phyloP scores from a whole-genome alignment of 1,140 invertebrate genomes.

The Lepidurus couesii region DNA sequence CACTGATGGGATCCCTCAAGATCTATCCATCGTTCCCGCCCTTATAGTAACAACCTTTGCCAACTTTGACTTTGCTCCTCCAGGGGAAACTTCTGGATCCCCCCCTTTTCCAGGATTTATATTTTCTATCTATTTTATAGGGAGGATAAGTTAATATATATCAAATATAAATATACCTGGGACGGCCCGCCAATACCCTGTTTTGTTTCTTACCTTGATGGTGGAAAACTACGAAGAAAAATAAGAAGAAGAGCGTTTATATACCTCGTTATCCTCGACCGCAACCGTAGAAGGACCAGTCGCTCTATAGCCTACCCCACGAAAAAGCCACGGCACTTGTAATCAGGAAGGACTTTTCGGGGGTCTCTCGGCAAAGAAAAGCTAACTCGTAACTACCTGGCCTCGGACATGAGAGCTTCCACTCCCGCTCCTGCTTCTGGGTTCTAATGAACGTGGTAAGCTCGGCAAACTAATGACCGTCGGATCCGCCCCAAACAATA shows the following conservation, averaged over 20 bases:
- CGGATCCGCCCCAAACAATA: constrained; percentile 4
- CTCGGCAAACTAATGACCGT: not conserved
- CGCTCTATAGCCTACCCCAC: not conserved
- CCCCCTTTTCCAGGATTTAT: not conserved
- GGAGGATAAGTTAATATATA: not conserved
- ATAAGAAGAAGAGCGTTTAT: not conserved
- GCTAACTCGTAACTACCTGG: constrained; percentile 3
- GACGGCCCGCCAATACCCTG: not conserved
- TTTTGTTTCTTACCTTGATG: constrained; percentile 10
- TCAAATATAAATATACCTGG: no score
- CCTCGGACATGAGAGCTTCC: not conserved
- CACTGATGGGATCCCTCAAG: constrained; percentile 16
- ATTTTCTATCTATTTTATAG: not conserved
- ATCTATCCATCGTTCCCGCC: constrained; percentile 4
- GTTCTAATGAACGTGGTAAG: constrained; percentile 11
- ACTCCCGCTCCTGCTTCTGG: constrained; percentile 7
- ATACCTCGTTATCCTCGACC: constrained; percentile 1
- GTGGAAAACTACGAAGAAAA: not conserved
- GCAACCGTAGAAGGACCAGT: not conserved
- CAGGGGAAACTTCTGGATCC: not conserved
- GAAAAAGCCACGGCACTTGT: not conserved
- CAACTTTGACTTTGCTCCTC: not conserved
- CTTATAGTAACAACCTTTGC: constrained; percentile 16
- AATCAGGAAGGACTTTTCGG: not conserved
- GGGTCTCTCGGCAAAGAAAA: not conserved